These are phyloP conservation scores for Siphonodentalium dalli DNA, from an alignment of 2,888 invertebrate genomes.

Conservation along the genomic window DNA sequence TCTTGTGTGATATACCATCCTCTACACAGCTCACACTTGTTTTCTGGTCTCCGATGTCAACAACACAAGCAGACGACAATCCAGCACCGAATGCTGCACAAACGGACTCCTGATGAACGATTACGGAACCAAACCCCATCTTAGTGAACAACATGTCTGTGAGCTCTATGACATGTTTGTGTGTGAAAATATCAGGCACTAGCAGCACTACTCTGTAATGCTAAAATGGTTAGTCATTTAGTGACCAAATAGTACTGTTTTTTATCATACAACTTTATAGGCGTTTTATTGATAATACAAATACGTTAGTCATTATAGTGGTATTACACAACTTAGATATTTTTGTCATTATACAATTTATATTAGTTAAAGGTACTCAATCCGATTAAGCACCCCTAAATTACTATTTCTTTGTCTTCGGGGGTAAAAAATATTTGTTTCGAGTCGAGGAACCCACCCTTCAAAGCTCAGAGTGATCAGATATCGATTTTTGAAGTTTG, in stretches of 20 bases:
- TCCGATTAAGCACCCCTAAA: too few relatives aligned
- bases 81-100: slow-evolving; percentile 87
- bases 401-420: too few relatives aligned
- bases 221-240: slow-evolving; percentile 68
- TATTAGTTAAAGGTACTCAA: too few relatives aligned
- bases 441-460: too few relatives aligned
- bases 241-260: too few relatives aligned
- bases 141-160: slow-evolving; percentile 80
- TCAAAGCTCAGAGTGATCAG: too few relatives aligned
- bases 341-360: background rate
- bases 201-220: slow-evolving; percentile 86
- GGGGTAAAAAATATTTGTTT: too few relatives aligned
- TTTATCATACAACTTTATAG: background rate
- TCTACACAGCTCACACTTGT: slow-evolving; percentile 95
- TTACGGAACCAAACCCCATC: slow-evolving; percentile 86
- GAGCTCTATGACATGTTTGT: slow-evolving; percentile 83
- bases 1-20: slow-evolving; percentile 91
- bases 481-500: too few relatives aligned
- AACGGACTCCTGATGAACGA: slow-evolving; percentile 86
- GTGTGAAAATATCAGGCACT: slow-evolving; percentile 88
- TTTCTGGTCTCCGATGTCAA: slow-evolving; percentile 95
- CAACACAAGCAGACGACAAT: slow-evolving; percentile 86
- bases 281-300: too few relatives aligned
- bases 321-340: too few relatives aligned
- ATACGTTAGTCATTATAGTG: too few relatives aligned